Percentiles rank a stretch among this genome's conserved stretches.
Conservation (phyloP, 1,140 invertebrate species). For the Drosophila pseudoobscura region DNA sequence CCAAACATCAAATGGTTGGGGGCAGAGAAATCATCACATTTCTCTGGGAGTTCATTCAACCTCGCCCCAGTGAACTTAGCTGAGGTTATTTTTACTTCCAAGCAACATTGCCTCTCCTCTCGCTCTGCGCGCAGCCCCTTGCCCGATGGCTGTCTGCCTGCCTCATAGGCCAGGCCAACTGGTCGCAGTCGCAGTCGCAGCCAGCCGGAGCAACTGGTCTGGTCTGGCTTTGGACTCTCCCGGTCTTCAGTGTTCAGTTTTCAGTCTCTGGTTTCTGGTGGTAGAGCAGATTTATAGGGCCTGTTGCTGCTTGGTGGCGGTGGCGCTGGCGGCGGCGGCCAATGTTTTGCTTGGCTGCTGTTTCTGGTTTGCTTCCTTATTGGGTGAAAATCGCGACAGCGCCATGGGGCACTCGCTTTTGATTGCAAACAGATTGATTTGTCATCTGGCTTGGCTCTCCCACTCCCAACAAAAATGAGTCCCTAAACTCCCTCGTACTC, state of each 20-base stretch:
- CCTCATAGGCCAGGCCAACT: conserved; percentile 48
- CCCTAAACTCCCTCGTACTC: neutral
- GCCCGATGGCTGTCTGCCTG: neutral
- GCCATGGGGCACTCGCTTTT: conserved; percentile 59
- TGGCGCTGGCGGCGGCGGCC: conserved; percentile 8
- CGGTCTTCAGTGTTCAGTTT: conserved; percentile 41
- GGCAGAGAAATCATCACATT: conserved; percentile 45
- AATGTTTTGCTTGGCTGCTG: conserved; percentile 71
- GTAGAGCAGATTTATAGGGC: conserved; percentile 63
- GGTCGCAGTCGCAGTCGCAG: conserved; percentile 23
- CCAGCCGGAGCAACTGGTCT: conserved; percentile 66
- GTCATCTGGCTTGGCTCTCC: conserved; percentile 46
- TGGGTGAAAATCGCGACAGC: conserved; percentile 71
- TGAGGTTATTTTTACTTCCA: conserved; percentile 83
- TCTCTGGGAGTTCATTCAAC: conserved; percentile 81
- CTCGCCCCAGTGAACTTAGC: conserved; percentile 83
- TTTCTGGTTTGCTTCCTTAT: conserved; percentile 81
- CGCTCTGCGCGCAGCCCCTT: neutral
- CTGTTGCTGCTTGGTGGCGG: conserved; percentile 12
- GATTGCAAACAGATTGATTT: conserved; percentile 78
- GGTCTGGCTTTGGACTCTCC: conserved; percentile 23
- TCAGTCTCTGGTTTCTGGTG: conserved; percentile 34
- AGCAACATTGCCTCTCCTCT: conserved; percentile 41
- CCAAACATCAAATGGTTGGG: neutral
- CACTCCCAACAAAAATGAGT: neutral